These are phyloP conservation scores for Cetoscarus ocellatus DNA, from an alignment of 2,797 vertebrate genomes.

Conservation along the genomic window DNA sequence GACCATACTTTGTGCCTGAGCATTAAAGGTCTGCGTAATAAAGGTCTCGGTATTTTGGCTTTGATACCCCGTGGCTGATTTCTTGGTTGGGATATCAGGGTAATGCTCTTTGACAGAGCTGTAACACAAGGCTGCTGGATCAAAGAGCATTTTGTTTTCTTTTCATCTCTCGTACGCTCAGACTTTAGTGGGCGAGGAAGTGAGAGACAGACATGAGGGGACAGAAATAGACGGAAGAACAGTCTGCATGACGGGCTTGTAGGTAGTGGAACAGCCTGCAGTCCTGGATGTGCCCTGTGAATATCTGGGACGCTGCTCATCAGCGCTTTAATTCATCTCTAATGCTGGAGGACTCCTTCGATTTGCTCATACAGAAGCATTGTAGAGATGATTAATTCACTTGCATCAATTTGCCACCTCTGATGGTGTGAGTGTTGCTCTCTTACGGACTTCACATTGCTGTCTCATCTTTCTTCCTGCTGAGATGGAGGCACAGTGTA, in stretches of 20 bases:
- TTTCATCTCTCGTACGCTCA: conserved; percentile 65
- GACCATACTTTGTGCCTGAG: conserved; percentile 32
- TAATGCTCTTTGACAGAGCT: conserved; percentile 75
- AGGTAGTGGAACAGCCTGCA: conserved; percentile 53
- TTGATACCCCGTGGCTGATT: conserved; percentile 44
- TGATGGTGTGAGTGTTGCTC: conserved; percentile 51
- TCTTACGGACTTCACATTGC: conserved; percentile 63
- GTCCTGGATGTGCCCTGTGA: conserved; percentile 48
- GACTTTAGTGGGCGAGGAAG: conserved; percentile 37
- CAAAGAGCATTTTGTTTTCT: conserved; percentile 78
- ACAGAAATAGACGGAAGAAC: conserved; percentile 50
- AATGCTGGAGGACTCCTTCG: conserved; percentile 53
- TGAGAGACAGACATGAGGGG: conserved; percentile 30
- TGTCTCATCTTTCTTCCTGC: conserved; percentile 63
- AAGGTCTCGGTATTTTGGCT: conserved; percentile 54
- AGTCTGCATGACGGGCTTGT: conserved; percentile 34
- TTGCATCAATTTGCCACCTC: conserved; percentile 53
- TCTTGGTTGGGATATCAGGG: conserved; percentile 67
- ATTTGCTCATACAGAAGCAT: conserved; percentile 68
- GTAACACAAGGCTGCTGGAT: conserved; percentile 69
- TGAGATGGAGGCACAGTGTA: conserved; percentile 44
- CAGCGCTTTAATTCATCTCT: conserved; percentile 53
- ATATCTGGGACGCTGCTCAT: conserved; percentile 71
- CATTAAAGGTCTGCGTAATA: conserved; percentile 59
- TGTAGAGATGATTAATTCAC: conserved; percentile 71